Conservation (phyloP, 2,797 vertebrate species). For the Sebastiscus tertius region DNA sequence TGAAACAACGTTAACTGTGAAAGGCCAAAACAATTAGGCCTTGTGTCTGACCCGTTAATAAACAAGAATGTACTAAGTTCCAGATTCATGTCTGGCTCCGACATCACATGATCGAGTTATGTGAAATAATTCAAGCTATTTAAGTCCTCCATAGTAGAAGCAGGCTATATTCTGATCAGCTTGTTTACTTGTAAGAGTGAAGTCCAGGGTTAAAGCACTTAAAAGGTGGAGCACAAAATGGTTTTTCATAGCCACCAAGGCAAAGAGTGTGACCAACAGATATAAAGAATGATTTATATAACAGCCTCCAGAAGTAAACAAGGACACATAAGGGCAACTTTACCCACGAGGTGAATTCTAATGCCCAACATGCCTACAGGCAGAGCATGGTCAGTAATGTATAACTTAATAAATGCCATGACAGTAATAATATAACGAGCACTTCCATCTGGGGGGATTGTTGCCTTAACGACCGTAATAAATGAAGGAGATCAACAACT, state of each 20-base stretch:
- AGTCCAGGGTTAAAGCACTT: neutral
- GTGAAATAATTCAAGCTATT: neutral
- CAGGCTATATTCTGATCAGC: neutral
- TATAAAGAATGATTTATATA: neutral
- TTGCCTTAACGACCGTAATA: constrained; percentile 25
- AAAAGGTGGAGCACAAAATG: neutral
- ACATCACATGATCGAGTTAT: constrained; percentile 10
- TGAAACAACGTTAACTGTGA: constrained; percentile 46
- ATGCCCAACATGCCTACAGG: neutral
- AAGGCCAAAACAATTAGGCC: constrained; percentile 49
- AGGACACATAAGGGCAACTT: constrained; percentile 6
- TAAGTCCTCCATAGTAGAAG: neutral
- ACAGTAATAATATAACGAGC: constrained; percentile 8
- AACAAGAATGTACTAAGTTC: constrained; percentile 11
- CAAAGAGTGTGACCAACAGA: neutral
- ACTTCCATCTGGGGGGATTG: neutral
- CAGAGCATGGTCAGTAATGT: neutral
- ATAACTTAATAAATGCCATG: constrained; percentile 16
- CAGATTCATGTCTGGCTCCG: constrained; percentile 10
- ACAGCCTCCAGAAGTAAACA: neutral
- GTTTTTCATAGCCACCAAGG: neutral
- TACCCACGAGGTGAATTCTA: neutral
- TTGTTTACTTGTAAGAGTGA: neutral
- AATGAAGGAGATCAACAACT: constrained; percentile 30
- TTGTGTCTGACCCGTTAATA: constrained; percentile 19